Conservation (phyloP, 2,797 vertebrate genomes). For the Adrianichthys oophorus region DNA sequence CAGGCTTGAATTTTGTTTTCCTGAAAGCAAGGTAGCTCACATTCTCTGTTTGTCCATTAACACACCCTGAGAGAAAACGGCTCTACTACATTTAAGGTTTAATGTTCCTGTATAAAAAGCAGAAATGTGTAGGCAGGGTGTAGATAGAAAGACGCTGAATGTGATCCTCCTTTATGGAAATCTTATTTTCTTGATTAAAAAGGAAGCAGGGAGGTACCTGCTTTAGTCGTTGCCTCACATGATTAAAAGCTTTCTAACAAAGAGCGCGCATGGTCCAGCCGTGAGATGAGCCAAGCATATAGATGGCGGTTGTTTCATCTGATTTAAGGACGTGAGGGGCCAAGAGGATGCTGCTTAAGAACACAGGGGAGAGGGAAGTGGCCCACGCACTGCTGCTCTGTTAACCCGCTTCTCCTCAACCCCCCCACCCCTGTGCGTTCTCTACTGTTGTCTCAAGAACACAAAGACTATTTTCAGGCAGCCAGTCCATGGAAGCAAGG, state of each 20-base stretch:
- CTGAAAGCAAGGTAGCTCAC: constrained; percentile 19
- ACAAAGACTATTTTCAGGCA: constrained; percentile 84
- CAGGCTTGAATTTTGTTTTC: constrained; percentile 34
- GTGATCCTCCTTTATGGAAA: constrained; percentile 3
- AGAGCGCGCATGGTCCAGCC: constrained; percentile 37
- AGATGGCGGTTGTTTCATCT: constrained; percentile 68
- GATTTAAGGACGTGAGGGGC: constrained; percentile 52
- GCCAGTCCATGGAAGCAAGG: constrained; percentile 64
- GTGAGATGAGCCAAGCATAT: constrained; percentile 43
- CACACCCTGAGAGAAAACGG: constrained; percentile 24
- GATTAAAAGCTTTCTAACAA: constrained; percentile 36
- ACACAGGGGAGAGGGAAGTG: constrained; percentile 57
- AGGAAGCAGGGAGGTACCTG: constrained; percentile 14
- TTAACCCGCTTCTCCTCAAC: constrained; percentile 55
- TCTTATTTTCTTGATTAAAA: constrained; percentile 9
- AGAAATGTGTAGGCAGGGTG: constrained; percentile 10
- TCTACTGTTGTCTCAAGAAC: constrained; percentile 76
- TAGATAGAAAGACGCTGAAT: constrained; percentile 16
- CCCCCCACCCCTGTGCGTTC: constrained; percentile 36
- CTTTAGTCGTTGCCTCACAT: constrained; percentile 24
- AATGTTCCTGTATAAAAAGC: constrained; percentile 23
- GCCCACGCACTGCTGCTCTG: constrained; percentile 64
- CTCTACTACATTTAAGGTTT: constrained; percentile 11
- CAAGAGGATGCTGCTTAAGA: constrained; percentile 68
- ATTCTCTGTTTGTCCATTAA: constrained; percentile 24